Base-by-base conservation (phyloP, 2,113 vertebrate species). In the Pygoscelis antarcticus region DNA sequence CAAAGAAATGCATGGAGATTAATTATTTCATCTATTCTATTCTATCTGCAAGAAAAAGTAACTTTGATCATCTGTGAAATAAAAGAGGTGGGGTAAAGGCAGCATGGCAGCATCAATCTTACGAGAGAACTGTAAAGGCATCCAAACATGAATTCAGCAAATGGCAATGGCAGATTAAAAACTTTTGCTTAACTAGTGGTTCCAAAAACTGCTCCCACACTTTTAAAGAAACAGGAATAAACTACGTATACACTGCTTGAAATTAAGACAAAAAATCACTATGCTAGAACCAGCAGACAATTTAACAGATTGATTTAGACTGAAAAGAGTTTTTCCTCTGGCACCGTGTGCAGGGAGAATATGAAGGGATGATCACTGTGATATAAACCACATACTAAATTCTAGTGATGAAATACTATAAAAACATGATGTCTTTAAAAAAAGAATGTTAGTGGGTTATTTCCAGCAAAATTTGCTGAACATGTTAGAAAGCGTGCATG, bases 381-480 rank as follows among this genome's bases (percentile, higher is more conserved):
- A 79, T 82, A 87, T 22, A 85, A 93, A 89, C 44, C 34, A 83
- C 49, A 83, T 12, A 87, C 46, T 54, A 82, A 89, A 79, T 20
- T 84, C 34, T 34, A 83, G 77, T 76, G 66, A 95, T 36, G 47
- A 86, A 95, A 84, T 52, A 87, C 34, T 54, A 29, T 4, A 77
- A 92, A 95, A 82, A 32, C 19, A 84, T 3, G 2, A 44, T 64
- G 40, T 47, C 2, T 5, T 92, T 61, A 94, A 72, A 85, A 54
- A 57, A 91, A 75, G 40, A 90, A 89, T 11, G 23, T 23, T 77
- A 82, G 70, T 34, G 44, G 38, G 61, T 25, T 72, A 79, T 38
- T 95, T 92, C 68, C 75, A 94, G 60, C 60, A 72, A 81, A 84
- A 78, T 52, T 42, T 92, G 16, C 69, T 69, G 46, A 95, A 71